phyloP scores from a whole-genome alignment of 1,140 invertebrate genomes.

The Zaprionus lachaisei region DNA sequence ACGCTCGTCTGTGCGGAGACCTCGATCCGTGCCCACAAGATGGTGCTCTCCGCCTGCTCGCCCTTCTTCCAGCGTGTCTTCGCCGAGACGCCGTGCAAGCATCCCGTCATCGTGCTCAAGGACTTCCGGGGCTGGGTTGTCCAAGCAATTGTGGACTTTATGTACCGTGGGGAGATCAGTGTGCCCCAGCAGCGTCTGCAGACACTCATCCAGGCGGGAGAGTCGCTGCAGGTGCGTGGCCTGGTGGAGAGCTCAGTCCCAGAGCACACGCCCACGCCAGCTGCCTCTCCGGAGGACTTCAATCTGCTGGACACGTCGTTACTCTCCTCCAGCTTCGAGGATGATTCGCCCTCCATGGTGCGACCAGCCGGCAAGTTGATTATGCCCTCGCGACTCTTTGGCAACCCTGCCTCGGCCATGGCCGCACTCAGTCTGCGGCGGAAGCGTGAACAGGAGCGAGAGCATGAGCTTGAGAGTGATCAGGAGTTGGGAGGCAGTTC shows the following conservation, averaged over 20 bases:
- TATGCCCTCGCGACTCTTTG: constrained; percentile 71
- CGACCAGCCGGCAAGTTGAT: constrained; percentile 67
- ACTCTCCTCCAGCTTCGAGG: constrained; percentile 73
- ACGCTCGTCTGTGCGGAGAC: constrained; percentile 94
- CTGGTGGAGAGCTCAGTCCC: constrained; percentile 89
- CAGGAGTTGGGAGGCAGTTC: constrained; percentile 86
- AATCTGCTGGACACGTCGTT: constrained; percentile 78
- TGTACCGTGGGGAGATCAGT: constrained; percentile 96
- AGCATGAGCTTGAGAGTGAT: constrained; percentile 66
- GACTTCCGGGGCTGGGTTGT: constrained; percentile 94
- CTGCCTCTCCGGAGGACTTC: constrained; percentile 86
- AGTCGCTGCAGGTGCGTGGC: constrained; percentile 92
- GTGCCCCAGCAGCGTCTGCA: constrained; percentile 93
- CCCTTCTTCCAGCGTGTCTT: constrained; percentile 95
- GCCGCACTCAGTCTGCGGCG: constrained; percentile 65
- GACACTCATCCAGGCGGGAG: constrained; percentile 93
- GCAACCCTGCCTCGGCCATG: constrained; percentile 62
- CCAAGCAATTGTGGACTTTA: constrained; percentile 95
- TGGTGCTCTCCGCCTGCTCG: constrained; percentile 95
- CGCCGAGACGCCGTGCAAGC: constrained; percentile 95
- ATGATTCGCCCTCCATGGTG: constrained; percentile 75
- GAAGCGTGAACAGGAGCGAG: constrained; percentile 80
- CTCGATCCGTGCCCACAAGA: constrained; percentile 93
- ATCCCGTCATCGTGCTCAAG: constrained; percentile 95
- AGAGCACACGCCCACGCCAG: constrained; percentile 87